A percentile compares a stretch with the other conserved stretches of the same genome.
phyloP scores from a whole-genome alignment of 2,888 invertebrate genomes.

The Omphaloscelis lunosa region DNA sequence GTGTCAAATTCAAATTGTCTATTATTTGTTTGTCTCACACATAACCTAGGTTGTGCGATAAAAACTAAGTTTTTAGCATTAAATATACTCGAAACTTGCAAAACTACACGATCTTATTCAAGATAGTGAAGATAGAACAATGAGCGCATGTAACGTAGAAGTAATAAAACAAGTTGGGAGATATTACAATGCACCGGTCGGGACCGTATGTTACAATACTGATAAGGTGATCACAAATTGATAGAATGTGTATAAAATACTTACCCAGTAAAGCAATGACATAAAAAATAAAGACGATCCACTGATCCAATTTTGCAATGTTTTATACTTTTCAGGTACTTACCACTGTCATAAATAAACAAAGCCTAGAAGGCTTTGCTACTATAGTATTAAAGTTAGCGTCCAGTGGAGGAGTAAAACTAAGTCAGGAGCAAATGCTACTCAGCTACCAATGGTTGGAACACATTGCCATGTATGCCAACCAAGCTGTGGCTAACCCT shows the following conservation, averaged over 20 bases:
- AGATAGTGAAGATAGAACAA: conserved; percentile 46
- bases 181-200: conserved; percentile 88
- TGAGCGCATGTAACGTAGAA: conserved; percentile 82
- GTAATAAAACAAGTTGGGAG: conserved; percentile 88
- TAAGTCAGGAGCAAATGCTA: conserved; percentile 84
- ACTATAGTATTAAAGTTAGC: conserved; percentile 88
- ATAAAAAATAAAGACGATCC: not conserved
- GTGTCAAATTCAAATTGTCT: too few species aligned
- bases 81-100: not conserved
- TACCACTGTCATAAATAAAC: conserved; percentile 84
- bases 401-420: conserved; percentile 80
- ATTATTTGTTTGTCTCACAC: not conserved
- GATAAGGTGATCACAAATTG: conserved; percentile 85
- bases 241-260: not conserved
- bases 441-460: conserved; percentile 93
- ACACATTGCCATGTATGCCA: conserved; percentile 90
- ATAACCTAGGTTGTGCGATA: not conserved
- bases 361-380: conserved; percentile 88
- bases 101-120: not conserved
- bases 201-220: conserved; percentile 88
- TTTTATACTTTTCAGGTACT: conserved; percentile 82
- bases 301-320: not conserved
- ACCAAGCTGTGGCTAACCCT: conserved; percentile 85
- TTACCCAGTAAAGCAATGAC: not conserved
- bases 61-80: not conserved